Percentiles rank a stretch among this genome's conserved stretches.
Conservation (phyloP, 2,888 invertebrate species). For the Selenia dentaria region DNA sequence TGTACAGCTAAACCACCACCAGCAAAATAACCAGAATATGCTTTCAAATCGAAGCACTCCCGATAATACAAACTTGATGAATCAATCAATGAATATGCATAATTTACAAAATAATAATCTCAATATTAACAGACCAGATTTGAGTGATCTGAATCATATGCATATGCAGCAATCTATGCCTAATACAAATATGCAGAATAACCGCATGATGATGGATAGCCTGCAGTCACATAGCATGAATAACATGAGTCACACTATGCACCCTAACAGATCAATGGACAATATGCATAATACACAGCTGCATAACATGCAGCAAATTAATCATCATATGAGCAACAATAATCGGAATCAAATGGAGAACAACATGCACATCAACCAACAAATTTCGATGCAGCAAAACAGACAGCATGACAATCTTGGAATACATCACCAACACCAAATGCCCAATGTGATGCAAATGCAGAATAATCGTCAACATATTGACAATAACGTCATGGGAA, state of each 20-base stretch:
- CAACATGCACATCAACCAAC: constrained; percentile 73
- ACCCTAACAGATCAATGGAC: constrained; percentile 71
- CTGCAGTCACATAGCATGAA: constrained; percentile 71
- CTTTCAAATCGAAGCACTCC: constrained; percentile 67
- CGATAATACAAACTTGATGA: constrained; percentile 65
- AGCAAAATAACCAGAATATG: constrained; percentile 56
- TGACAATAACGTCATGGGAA: constrained; percentile 68
- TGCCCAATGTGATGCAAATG: constrained; percentile 75
- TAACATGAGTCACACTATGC: constrained; percentile 70
- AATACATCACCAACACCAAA: constrained; percentile 76
- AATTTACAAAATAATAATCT: constrained; percentile 64
- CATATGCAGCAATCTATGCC: constrained; percentile 66
- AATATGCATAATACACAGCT: constrained; percentile 71
- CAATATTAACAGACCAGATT: constrained; percentile 63
- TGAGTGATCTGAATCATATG: constrained; percentile 72
- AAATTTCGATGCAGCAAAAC: constrained; percentile 71
- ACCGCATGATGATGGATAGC: constrained; percentile 75
- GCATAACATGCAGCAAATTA: constrained; percentile 75
- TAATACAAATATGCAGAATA: constrained; percentile 64
- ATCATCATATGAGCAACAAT: constrained; percentile 66
- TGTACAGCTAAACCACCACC: constrained; percentile 56
- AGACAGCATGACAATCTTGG: constrained; percentile 69
- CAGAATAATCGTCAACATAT: constrained; percentile 71
- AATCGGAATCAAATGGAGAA: constrained; percentile 66
- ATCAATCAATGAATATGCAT: constrained; percentile 74